phyloP scores from a whole-genome alignment of 2,888 invertebrate species.

The Syrista parreyssii region DNA sequence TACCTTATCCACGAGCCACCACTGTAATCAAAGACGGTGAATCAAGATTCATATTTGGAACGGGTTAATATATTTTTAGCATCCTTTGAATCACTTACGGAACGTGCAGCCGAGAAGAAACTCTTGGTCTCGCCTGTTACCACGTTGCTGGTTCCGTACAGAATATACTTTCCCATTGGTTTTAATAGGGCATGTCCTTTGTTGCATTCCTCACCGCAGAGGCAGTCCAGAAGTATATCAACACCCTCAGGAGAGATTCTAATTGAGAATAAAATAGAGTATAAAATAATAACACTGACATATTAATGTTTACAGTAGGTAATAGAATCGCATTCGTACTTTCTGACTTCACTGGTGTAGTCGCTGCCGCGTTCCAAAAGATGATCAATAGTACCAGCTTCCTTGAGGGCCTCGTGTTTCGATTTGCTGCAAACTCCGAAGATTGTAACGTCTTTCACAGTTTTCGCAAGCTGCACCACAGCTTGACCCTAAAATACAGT shows the following conservation, averaged over 20 bases:
- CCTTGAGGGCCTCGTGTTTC: slow-evolving; percentile 86
- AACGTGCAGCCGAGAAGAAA: slow-evolving; percentile 90
- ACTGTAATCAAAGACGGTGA: slow-evolving; percentile 68
- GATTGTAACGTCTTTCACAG: slow-evolving; percentile 82
- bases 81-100: slow-evolving; percentile 72
- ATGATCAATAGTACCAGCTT: slow-evolving; percentile 78
- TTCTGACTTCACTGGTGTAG: slow-evolving; percentile 86
- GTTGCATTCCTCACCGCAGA: slow-evolving; percentile 90
- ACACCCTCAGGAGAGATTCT: slow-evolving; percentile 83
- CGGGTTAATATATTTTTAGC: slow-evolving; percentile 61
- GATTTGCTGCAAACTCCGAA: slow-evolving; percentile 87
- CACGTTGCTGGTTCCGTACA: slow-evolving; percentile 89
- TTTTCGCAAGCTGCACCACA: slow-evolving; percentile 83
- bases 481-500: slow-evolving; percentile 79
- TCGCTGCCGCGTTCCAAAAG: slow-evolving; percentile 84
- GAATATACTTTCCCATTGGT: slow-evolving; percentile 89
- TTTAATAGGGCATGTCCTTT: slow-evolving; percentile 84
- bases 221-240: slow-evolving; percentile 87
- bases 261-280: slow-evolving; percentile 31
- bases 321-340: slow-evolving; percentile 69
- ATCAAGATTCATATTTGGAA: slow-evolving; percentile 74
- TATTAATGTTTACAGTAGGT: neutral
- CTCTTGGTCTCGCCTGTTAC: slow-evolving; percentile 93
- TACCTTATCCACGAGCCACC: slow-evolving; percentile 95
- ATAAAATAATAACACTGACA: neutral